These are phyloP conservation scores for Dolichotis patagonum DNA, from an alignment of 2,113 vertebrate genomes.

Conservation along the genomic window DNA sequence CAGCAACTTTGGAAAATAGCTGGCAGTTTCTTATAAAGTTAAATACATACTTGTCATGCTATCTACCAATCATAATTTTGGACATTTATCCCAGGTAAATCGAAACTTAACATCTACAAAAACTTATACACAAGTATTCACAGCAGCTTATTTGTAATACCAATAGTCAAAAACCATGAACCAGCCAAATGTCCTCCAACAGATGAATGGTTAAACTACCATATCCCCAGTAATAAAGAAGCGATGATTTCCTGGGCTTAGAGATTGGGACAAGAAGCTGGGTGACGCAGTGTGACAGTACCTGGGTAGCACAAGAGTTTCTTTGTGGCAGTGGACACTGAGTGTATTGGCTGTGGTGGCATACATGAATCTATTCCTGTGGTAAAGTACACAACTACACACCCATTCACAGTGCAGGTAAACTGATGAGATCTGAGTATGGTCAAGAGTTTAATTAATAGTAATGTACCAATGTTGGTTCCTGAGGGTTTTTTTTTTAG, in stretches of 20 bases:
- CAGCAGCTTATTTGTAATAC: not conserved
- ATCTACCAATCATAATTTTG: not conserved
- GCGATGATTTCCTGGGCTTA: not conserved
- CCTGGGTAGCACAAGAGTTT: not conserved
- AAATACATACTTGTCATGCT: not conserved
- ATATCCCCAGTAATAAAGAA: not conserved
- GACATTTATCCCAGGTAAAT: not conserved
- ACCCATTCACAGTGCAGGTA: not conserved
- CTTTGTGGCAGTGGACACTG: not conserved
- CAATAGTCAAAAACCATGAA: not conserved
- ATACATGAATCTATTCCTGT: not conserved
- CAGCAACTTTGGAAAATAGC: not conserved
- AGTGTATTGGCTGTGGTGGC: not conserved
- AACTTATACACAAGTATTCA: constrained; percentile 27
- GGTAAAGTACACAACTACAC: not conserved
- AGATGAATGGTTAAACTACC: not conserved
- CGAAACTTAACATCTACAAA: not conserved
- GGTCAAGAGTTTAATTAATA: not conserved
- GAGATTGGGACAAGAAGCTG: not conserved
- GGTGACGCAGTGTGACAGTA: not conserved
- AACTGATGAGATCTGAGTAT: not conserved
- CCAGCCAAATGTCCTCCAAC: not conserved
- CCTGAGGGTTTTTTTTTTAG: too few relatives aligned
- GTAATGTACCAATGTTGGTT: not conserved
- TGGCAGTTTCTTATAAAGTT: not conserved